phyloP scores from a whole-genome alignment of 2,113 vertebrate genomes.

The Petrocephalus microphthalmus region DNA sequence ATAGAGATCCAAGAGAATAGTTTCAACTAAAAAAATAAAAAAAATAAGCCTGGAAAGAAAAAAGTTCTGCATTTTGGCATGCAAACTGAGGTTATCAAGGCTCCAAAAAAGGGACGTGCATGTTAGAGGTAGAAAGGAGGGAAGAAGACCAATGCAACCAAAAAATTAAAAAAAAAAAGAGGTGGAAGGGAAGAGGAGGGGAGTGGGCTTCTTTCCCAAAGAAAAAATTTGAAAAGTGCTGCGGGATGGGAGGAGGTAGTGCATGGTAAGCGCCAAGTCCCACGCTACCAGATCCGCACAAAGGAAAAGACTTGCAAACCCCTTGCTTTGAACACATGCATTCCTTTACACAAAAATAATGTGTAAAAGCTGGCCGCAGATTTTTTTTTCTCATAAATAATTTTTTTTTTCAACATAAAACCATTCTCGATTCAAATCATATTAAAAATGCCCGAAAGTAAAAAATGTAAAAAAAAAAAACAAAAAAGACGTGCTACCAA shows the following conservation, averaged over 20 bases:
- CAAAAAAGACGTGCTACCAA: constrained; percentile 80
- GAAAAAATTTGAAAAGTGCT: constrained; percentile 65
- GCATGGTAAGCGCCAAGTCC: constrained; percentile 66
- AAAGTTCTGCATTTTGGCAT: constrained; percentile 85
- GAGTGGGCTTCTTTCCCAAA: constrained; percentile 65
- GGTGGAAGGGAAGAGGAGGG: constrained; percentile 49
- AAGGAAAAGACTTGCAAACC: constrained; percentile 65
- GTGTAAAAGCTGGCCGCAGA: constrained; percentile 63
- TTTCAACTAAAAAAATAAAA: constrained; percentile 56
- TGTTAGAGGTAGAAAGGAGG: constrained; percentile 80
- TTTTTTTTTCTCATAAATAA: constrained; percentile 48
- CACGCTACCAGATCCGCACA: constrained; percentile 65
- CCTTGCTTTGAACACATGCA: constrained; percentile 65
- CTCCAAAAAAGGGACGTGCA: constrained; percentile 95
- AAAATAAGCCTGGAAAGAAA: constrained; percentile 58
- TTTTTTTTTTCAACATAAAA: constrained; percentile 62
- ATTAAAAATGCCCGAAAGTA: constrained; percentile 72
- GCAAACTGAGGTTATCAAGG: constrained; percentile 97
- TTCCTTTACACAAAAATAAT: constrained; percentile 63
- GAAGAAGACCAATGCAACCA: constrained; percentile 88
- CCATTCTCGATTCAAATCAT: constrained; percentile 81
- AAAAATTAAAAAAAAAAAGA: constrained; percentile 77
- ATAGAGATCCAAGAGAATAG: constrained; percentile 62
- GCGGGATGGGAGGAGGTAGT: constrained; percentile 70
- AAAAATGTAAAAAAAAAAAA: constrained; percentile 55